phyloP scores from a whole-genome alignment of 1,140 invertebrate species.

The Pseudomyrmex sp. region DNA sequence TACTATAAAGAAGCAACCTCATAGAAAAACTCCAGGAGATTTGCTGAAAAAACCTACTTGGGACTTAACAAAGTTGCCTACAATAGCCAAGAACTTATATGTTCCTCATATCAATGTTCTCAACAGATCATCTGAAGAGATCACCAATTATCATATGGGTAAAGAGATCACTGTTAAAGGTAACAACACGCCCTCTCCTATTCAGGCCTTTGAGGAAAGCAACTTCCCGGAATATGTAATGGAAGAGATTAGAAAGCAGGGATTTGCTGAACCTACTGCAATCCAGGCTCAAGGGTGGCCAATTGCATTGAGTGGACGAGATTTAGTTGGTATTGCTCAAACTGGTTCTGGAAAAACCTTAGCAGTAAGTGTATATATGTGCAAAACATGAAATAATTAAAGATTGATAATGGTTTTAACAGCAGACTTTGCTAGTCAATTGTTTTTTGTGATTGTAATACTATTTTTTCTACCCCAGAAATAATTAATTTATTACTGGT shows the following conservation, averaged over 20 bases:
- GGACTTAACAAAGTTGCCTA: constrained; percentile 91
- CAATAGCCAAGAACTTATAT: constrained; percentile 97
- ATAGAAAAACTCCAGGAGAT: constrained; percentile 90
- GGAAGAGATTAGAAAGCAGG: constrained; percentile 92
- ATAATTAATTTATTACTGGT: too few relatives aligned
- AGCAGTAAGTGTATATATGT: constrained; percentile 83
- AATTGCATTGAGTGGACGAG: constrained; percentile 95
- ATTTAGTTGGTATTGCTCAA: constrained; percentile 98
- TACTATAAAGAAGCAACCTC: constrained; percentile 77
- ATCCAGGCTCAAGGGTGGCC: constrained; percentile 97
- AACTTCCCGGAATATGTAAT: constrained; percentile 94
- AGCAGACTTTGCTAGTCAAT: too few relatives aligned
- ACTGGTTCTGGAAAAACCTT: constrained; percentile 97
- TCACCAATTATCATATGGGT: constrained; percentile 89
- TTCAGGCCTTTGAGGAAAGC: constrained; percentile 95
- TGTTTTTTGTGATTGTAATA: too few relatives aligned
- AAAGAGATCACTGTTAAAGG: constrained; percentile 96
- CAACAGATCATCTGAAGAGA: constrained; percentile 89
- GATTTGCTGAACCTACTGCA: constrained; percentile 93
- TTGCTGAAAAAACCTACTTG: constrained; percentile 93
- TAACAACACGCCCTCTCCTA: constrained; percentile 93
- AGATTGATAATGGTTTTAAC: not conserved
- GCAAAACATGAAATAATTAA: not conserved
- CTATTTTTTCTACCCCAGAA: too few relatives aligned
- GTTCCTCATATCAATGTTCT: constrained; percentile 92